These are phyloP conservation scores for Buathra laborator DNA, from an alignment of 2,888 invertebrate species.

Conservation along the genomic window DNA sequence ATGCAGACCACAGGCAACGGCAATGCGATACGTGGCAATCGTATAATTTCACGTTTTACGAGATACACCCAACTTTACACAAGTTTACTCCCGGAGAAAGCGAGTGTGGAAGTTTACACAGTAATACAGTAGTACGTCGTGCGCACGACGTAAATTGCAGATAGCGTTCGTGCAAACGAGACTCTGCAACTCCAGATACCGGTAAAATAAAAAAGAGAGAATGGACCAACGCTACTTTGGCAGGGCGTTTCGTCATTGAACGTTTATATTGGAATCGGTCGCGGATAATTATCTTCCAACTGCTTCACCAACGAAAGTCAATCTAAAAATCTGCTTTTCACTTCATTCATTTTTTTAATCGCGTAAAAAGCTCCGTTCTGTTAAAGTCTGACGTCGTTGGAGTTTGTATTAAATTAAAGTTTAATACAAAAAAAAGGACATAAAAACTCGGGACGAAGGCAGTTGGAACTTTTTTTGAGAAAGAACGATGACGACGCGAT, in stretches of 20 bases:
- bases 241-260: background rate
- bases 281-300: background rate
- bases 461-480: background rate
- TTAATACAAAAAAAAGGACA: background rate
- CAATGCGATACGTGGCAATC: constrained; percentile 31
- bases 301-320: background rate
- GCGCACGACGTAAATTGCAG: background rate
- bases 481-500: background rate
- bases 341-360: background rate
- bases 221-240: background rate
- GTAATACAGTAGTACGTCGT: background rate
- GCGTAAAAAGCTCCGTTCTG: background rate
- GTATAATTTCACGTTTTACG: constrained; percentile 25
- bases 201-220: background rate
- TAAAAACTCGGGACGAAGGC: background rate
- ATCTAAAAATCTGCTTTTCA: background rate
- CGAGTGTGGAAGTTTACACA: background rate
- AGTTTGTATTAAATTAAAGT: background rate
- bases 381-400: background rate
- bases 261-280: background rate
- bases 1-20: constrained; percentile 29
- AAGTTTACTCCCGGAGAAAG: background rate
- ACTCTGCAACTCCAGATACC: background rate
- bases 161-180: constrained; percentile 9
- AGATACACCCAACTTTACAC: constrained; percentile 1